These are phyloP conservation scores for Hydroisotoma schaefferi DNA, from an alignment of 2,888 invertebrate genomes.

Conservation along the genomic window DNA sequence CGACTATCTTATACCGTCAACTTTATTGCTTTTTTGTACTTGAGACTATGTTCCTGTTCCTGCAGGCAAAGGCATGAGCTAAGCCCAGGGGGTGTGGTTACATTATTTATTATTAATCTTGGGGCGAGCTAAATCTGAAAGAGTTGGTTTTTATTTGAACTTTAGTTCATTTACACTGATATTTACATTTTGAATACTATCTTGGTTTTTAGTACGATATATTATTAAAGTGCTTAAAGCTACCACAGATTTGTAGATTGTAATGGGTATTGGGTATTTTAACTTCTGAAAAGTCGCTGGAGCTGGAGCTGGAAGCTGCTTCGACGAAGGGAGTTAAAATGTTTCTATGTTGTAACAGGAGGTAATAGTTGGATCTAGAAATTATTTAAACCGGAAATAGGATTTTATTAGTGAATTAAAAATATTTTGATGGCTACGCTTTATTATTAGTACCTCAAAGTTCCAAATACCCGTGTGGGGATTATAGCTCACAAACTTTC, in stretches of 20 bases:
- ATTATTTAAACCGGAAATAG: background rate
- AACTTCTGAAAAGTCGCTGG: too few species aligned
- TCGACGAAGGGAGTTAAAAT: too few species aligned
- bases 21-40: conserved; percentile 10
- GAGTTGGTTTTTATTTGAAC: background rate
- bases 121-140: too few species aligned
- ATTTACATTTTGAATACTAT: background rate
- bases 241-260: background rate
- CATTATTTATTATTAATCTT: too few species aligned
- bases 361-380: background rate
- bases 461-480: conserved; percentile 10
- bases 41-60: background rate
- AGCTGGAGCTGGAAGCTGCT: too few species aligned
- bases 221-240: background rate
- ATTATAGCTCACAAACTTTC: conserved; percentile 18
- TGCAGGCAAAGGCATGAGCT: too few species aligned
- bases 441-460: conserved; percentile 9
- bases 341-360: too few species aligned
- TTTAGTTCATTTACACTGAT: background rate
- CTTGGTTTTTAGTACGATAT: background rate
- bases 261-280: too few species aligned
- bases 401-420: background rate
- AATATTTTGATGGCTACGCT: background rate
- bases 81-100: too few species aligned
- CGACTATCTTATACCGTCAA: conserved; percentile 1